These are phyloP conservation scores for Andricus grossulariae DNA, from an alignment of 1,140 invertebrate genomes.

Conservation along the genomic window DNA sequence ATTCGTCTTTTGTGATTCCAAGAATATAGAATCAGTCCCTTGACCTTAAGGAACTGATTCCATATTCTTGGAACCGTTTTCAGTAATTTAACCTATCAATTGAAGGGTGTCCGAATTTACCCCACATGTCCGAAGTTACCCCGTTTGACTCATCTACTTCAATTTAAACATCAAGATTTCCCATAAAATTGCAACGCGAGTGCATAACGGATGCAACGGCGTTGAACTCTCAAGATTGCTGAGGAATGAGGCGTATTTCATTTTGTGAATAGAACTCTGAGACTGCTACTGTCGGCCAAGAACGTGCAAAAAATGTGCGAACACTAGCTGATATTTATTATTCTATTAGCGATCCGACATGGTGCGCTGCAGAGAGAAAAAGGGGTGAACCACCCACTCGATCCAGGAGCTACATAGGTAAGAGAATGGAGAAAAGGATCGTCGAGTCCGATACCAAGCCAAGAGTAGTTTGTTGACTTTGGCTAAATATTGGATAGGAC, in stretches of 20 bases:
- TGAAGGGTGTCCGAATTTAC: no score
- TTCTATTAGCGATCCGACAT: conserved; percentile 68
- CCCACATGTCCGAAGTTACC: no score
- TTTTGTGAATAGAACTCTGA: conserved; percentile 43
- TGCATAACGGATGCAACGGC: neutral
- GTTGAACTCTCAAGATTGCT: conserved; percentile 6
- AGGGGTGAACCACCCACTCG: conserved; percentile 46
- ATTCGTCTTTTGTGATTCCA: no score
- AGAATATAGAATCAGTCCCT: no score
- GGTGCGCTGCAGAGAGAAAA: conserved; percentile 5
- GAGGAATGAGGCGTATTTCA: no score
- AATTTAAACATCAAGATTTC: no score
- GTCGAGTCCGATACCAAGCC: conserved; percentile 58
- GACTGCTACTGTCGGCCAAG: conserved; percentile 43
- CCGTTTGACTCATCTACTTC: no score
- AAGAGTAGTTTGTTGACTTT: conserved; percentile 68
- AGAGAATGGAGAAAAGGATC: conserved; percentile 60
- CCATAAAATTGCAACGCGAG: no score
- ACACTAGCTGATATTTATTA: conserved; percentile 65
- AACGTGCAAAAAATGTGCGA: conserved; percentile 54
- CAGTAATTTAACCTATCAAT: no score
- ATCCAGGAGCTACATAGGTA: conserved; percentile 30
- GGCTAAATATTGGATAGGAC: conserved; percentile 69
- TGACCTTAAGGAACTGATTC: no score
- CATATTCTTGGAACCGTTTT: no score